Evolutionary conservation across 2,113 vertebrate species (phyloP), one percentile per base, ranked within the genome.

Genomic region (Macroglossus sobrinus): DNA sequence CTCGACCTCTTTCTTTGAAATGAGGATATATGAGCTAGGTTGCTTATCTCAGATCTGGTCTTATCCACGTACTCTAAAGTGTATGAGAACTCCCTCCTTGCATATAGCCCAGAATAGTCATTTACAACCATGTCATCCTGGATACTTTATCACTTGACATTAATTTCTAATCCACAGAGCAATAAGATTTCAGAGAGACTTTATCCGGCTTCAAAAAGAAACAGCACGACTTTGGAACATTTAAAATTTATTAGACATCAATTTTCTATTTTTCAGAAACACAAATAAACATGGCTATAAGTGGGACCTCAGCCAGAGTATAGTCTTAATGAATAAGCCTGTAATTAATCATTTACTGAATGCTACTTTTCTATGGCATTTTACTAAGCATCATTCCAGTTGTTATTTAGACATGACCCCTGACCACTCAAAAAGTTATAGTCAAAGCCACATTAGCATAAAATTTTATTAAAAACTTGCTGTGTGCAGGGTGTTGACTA

Each of bases 1-100:
- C 64, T 93, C 33, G 84, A 12, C 78, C 74, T 94, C 81, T 76
- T 92, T 94, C 69, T 95, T 69, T 85, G 57, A 97, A 97, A 95
- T 24, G 82, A 96, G 86, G 64, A 35, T 86, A 97, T 86, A 78
- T 19, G 47, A 59, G 45, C 59, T 71, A 33, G 16, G 28, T 72
- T 63, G 47, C 80, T 87, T 79, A 33, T 78, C 63, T 82, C 53
- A 45, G 55, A 26, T 87, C 80, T 95, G 75, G 69, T 90, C 84
- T 90, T 50, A 47, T 16, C 69, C 50, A 74, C 47, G 57, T 28
- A 14, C 38, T 72, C 33, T 30, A 16, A 87, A 82, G 75, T 81
- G 72, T 57, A 12, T 81, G 55, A 43, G 45, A 35, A 63, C 64
- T 84, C 85, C 59, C 68, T 93, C 22, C 45, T 47, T 16, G 19